Conservation (phyloP, 2,888 invertebrate genomes). For the Schizaphis graminum region DNA sequence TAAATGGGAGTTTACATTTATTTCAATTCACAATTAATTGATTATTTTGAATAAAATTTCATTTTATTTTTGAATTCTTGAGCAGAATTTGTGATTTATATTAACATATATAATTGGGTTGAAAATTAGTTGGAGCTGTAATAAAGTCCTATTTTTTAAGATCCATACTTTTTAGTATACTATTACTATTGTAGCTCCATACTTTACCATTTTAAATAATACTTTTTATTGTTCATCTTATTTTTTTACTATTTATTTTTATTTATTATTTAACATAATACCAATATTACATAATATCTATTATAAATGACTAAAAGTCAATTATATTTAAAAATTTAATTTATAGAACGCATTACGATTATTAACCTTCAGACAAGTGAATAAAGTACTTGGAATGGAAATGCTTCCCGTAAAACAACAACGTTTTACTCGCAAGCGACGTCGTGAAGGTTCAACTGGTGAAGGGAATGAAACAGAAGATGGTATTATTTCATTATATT, state of each 20-base stretch:
- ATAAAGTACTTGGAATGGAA: slow-evolving; percentile 96
- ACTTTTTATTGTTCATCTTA: background rate
- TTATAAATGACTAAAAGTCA: background rate
- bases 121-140: background rate
- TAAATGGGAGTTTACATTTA: too few relatives aligned
- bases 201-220: background rate
- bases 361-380: slow-evolving; percentile 96
- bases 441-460: slow-evolving; percentile 87
- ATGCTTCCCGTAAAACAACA: slow-evolving; percentile 81
- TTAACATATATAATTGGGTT: background rate
- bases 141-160: too few relatives aligned
- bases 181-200: background rate
- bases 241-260: background rate
- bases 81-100: too few relatives aligned
- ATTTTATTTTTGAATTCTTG: too few relatives aligned
- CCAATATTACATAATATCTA: background rate
- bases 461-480: slow-evolving; percentile 77
- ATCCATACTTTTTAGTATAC: too few relatives aligned
- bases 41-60: too few relatives aligned
- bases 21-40: too few relatives aligned
- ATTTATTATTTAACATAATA: background rate
- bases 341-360: slow-evolving; percentile 87
- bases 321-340: slow-evolving; percentile 54
- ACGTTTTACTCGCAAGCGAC: slow-evolving; percentile 80
- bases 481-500: slow-evolving; percentile 69